Evolutionary conservation across 2,113 vertebrate genomes (phyloP), one percentile per base, ranked within the genome.

Genomic region (Triplophysa dalaica): DNA sequence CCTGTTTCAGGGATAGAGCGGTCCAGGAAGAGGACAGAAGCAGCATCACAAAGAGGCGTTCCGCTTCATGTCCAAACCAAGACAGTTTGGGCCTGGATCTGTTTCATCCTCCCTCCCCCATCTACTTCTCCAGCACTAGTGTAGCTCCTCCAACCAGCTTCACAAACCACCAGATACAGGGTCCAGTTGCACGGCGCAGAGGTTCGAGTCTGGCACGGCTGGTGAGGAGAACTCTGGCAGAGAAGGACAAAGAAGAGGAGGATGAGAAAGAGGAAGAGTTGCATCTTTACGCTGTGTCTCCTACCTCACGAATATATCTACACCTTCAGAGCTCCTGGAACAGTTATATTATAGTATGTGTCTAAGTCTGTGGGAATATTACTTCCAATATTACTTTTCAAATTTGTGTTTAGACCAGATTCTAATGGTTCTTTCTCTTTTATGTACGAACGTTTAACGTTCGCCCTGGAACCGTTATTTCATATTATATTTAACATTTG

Each of bases 241-340:
- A 77, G 6, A 73, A 74, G 70, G 79, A 86, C 4, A 3, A 3
- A 0, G n/a, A 60, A 2, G 83, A 68, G 2, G 22, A 65, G 17
- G 75, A 65, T 17, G 80, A 85, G 77, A 78, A 65, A 5, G 88
- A 89, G 81, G 85, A 81, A 0, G 91, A 92, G 86, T 88, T 94
- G 22, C 92, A 94, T 60, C 88, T 94, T 0, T 94, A 93, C 50
- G 84, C 86, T 0, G 82, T 92, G 2, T 92, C 91, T 1, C 84
- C 62, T 11, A 70, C 77, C 0, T 93, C 93, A 26, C 88, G 82
- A 69, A 86, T 94, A 70, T 93, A 89, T 84, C 83, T 92, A 14
- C 88, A 90, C 8, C 87, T 94, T 4, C 90, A 90, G 83, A 93
- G 87, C 82, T 83, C 80, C 0, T 94, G 93, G 93, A 92, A 81